Base-by-base conservation (phyloP, 2,113 vertebrate species). In the Oryzias celebensis region DNA sequence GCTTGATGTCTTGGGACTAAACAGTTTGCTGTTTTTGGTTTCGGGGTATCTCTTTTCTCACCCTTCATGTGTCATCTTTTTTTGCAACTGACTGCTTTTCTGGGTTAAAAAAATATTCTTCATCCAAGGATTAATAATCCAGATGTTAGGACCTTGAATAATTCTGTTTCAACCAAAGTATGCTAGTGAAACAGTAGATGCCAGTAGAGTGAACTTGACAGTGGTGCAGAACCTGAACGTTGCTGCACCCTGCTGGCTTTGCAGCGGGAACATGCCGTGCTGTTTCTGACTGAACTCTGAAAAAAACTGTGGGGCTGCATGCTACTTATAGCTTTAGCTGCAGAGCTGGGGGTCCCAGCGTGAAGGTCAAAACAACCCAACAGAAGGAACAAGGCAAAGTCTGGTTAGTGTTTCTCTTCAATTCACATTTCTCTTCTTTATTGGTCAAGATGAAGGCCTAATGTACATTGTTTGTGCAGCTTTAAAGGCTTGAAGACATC, bases 161-260 rank as follows among this genome's bases (percentile, higher is more conserved):
- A 36, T 36, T 36, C 36, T 36, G 10, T 36, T 36, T 36, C 36
- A 36, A 28, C 26, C 26, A 28, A 6, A 28, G 26, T 44, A 12
- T 15, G 3, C 42, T 1, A 44, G 10, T 44, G 14, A 4, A 45
- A 42, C 12, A 7, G 31, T 36, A 48, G 26, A 60, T 15, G 26
- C 28, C 26, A 49, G n/a, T n/a, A n/a, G 13, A 8, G 44, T 8
- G 24, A 42, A 46, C n/a, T 28, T 49, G 26, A 60, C 31, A 14
- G 18, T 22, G 7, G 45, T 1, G 36, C 31, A 43, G 1, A 68
- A 58, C 26, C 28, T 61, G 62, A 23, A 4, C 50, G 58, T 62
- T 78, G 68, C 78, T 83, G 78, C 83, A 20, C 73, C 58, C 85
- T 87, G 61, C 71, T 84, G 85, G 83, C 2, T 23, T 3, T 14